Evolutionary conservation across 2,888 invertebrate genomes (phyloP), one percentile per base, ranked within the genome.

Genomic region (Sphinx pinastri): DNA sequence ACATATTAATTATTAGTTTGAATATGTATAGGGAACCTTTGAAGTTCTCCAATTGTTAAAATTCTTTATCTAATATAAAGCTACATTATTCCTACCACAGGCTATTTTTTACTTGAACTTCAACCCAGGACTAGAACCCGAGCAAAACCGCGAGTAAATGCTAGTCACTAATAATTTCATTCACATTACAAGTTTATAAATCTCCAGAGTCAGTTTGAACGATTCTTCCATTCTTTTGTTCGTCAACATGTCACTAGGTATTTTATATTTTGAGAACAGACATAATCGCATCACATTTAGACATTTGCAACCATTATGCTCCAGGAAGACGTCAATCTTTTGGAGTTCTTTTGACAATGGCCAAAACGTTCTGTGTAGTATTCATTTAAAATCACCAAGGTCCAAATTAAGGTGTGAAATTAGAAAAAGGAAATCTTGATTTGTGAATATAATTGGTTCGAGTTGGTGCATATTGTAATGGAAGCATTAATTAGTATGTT

Each of bases 281-380:
- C 16, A 67, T 67, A 67, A 49, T 67, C 38, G n/a, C 45, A 38
- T 67, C 67, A n/a, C 54, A 67, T 54, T 31, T 68, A 55, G 45
- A 45, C 54, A 68, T 68, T 57, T 68, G 47, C 55, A 68, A 57
- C 68, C 57, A 68, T 57, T 55, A 55, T 57, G 68, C 63, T 49
- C 19, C 68, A 55, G 68, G 68, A 68, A 68, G 57, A 68, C 68
- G 68, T 68, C 68, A 68, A 68, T 55, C 68, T 57, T n/a, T 68
- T 57, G 16, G 68, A 57, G 68, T 57, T 68, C 57, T 55, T 57
- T 68, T 55, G 45, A 8, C 3, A 19, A 19, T 49, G 16, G 7
- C 47, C 12, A 13, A 63, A 63, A 63, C 63, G 47, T 16, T 57
- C 11, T 57, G 7, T 60, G 8, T 58, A 14, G 2, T 14, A 59